phyloP scores from a whole-genome alignment of 2,797 vertebrate species.

The Catostomus latipinnis region DNA sequence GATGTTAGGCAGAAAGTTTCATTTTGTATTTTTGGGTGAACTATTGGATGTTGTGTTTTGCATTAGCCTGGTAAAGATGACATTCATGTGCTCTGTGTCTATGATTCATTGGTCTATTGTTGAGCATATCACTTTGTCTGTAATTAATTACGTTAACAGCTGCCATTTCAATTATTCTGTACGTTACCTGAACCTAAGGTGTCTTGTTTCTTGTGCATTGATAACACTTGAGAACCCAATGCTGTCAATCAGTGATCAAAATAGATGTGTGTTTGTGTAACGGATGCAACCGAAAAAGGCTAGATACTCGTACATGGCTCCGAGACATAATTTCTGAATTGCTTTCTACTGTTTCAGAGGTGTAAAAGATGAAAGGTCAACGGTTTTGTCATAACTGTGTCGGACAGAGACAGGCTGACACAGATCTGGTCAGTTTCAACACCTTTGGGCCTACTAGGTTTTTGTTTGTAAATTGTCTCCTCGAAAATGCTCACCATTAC shows the following conservation, averaged over 20 bases:
- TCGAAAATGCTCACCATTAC: too few relatives aligned
- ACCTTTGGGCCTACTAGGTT: not conserved
- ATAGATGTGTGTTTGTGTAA: constrained; percentile 42
- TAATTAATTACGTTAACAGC: constrained; percentile 63
- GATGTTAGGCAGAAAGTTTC: too few relatives aligned
- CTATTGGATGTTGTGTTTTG: constrained; percentile 43
- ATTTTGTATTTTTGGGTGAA: not conserved
- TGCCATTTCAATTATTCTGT: constrained; percentile 68
- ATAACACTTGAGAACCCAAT: constrained; percentile 41
- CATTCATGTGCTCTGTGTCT: constrained; percentile 12
- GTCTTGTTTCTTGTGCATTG: constrained; percentile 54
- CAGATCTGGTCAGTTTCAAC: constrained; percentile 2
- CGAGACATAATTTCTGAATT: constrained; percentile 24
- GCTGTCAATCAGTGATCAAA: not conserved
- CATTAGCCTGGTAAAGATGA: constrained; percentile 36
- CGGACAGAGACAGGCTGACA: not conserved
- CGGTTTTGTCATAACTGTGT: constrained; percentile 5
- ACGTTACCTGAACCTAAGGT: constrained; percentile 60
- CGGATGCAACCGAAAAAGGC: constrained; percentile 45
- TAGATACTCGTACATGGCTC: constrained; percentile 15
- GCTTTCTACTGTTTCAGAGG: not conserved
- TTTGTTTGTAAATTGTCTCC: too few relatives aligned
- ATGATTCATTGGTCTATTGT: constrained; percentile 16
- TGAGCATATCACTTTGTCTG: constrained; percentile 44
- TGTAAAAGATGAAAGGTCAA: constrained; percentile 28